Evolutionary conservation across 2,888 invertebrate genomes (phyloP).

Genomic region (Hydrotaea cyrtoneurina): DNA sequence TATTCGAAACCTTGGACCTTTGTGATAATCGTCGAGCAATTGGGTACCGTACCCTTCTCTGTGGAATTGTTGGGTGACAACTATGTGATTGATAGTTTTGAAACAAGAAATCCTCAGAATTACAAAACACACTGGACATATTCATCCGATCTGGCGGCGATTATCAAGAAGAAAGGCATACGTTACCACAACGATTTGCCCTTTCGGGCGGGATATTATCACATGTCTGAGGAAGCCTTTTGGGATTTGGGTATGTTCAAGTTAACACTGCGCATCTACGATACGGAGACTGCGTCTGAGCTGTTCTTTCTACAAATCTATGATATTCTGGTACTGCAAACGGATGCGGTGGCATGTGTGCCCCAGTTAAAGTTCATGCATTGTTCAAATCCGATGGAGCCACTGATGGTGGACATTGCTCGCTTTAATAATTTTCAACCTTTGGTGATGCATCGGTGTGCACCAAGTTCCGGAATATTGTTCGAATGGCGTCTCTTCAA

Average conservation of each 20-base stretch:
- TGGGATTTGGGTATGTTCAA: slow-evolving; percentile 61
- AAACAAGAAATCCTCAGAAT: background rate
- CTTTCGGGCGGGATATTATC: slow-evolving; percentile 69
- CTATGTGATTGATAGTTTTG: slow-evolving; percentile 68
- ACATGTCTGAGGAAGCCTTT: slow-evolving; percentile 58
- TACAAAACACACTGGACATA: slow-evolving; percentile 16
- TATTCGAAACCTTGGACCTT: slow-evolving; percentile 62
- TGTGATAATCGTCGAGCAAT: slow-evolving; percentile 54
- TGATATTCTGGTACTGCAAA: slow-evolving; percentile 50
- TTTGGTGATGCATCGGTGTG: slow-evolving; percentile 65
- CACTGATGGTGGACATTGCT: slow-evolving; percentile 69
- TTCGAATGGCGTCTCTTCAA: slow-evolving; percentile 69
- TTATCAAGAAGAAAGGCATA: slow-evolving; percentile 49
- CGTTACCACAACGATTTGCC: slow-evolving; percentile 67
- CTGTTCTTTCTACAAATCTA: slow-evolving; percentile 46
- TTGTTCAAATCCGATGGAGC: slow-evolving; percentile 66
- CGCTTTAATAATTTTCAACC: slow-evolving; percentile 69
- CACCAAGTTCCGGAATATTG: slow-evolving; percentile 39
- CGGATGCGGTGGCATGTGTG: slow-evolving; percentile 38
- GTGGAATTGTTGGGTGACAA: slow-evolving; percentile 66
- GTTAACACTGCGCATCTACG: slow-evolving; percentile 37
- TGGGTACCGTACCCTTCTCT: slow-evolving; percentile 55
- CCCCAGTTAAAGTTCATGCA: slow-evolving; percentile 65
- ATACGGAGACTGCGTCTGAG: slow-evolving; percentile 3
- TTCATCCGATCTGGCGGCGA: slow-evolving; percentile 53